Evolutionary conservation across 2,113 vertebrate species (phyloP).

Genomic region (Mormyrus lacerda): DNA sequence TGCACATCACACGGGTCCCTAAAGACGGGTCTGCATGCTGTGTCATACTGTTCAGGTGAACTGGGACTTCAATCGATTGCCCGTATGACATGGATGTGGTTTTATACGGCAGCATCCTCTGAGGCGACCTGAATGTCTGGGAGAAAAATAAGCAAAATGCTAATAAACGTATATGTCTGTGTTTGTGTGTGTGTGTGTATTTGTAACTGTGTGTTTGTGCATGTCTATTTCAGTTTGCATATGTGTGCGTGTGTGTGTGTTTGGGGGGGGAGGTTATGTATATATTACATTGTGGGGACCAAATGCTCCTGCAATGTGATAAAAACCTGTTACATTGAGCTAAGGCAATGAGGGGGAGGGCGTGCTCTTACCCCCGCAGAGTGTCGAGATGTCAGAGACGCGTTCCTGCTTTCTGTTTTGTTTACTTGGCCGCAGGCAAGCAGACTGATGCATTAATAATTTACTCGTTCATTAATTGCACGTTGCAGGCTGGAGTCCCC

Average conservation of each 20-base stretch:
- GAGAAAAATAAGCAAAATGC: neutral
- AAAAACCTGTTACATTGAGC: no score
- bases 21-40: neutral
- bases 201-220: neutral
- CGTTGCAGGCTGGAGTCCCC: slow-evolving; percentile 85
- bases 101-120: neutral
- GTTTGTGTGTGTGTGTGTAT: neutral
- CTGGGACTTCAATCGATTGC: neutral
- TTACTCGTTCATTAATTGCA: neutral
- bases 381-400: neutral
- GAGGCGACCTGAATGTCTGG: neutral
- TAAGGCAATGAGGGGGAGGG: neutral
- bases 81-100: neutral
- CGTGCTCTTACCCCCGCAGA: neutral
- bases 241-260: neutral
- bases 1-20: neutral
- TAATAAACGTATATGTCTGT: neutral
- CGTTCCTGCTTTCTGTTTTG: neutral
- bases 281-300: neutral
- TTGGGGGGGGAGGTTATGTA: neutral
- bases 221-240: neutral
- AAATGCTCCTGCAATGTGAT: no score
- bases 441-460: slow-evolving; percentile 2
- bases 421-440: neutral
- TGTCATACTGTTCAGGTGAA: neutral